Evolutionary conservation across 2,888 invertebrate genomes (phyloP).

Genomic region (Scaptomyza caliginosa): DNA sequence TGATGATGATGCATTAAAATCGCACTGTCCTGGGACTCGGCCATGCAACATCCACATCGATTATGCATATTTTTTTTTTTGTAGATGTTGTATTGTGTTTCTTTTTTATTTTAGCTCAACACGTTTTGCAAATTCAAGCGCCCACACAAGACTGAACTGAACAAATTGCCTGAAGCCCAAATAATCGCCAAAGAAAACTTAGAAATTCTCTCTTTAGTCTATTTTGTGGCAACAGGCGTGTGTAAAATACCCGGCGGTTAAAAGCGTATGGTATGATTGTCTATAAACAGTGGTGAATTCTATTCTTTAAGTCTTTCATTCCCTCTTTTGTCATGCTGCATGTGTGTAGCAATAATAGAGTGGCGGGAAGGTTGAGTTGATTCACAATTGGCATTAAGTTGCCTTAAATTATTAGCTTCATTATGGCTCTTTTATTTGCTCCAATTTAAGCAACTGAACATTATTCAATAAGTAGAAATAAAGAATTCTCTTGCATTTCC

Average conservation of each 20-base stretch:
- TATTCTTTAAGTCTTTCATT: background rate
- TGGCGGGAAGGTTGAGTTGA: slow-evolving; percentile 24
- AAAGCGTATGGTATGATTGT: slow-evolving; percentile 49
- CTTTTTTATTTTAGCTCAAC: slow-evolving; percentile 25
- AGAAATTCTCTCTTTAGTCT: slow-evolving; percentile 74
- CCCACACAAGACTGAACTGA: slow-evolving; percentile 74
- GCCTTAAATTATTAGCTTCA: background rate
- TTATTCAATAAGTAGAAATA: background rate
- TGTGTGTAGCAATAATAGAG: slow-evolving; percentile 30
- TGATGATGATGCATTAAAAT: background rate
- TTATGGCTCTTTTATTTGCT: slow-evolving; percentile 12
- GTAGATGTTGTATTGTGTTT: background rate
- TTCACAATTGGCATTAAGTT: too few relatives aligned
- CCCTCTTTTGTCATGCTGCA: background rate
- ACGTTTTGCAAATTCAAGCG: slow-evolving; percentile 67
- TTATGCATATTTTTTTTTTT: background rate
- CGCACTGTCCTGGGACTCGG: slow-evolving; percentile 13
- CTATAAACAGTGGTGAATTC: slow-evolving; percentile 56
- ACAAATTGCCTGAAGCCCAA: slow-evolving; percentile 50
- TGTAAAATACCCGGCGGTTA: slow-evolving; percentile 28
- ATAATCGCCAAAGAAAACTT: slow-evolving; percentile 79
- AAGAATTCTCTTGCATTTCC: background rate
- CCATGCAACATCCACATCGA: background rate
- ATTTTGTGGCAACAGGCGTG: slow-evolving; percentile 44
- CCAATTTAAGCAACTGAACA: slow-evolving; percentile 16